Evolutionary conservation across 2,797 vertebrate species (phyloP).

Genomic region (Chiloscyllium punctatum): DNA sequence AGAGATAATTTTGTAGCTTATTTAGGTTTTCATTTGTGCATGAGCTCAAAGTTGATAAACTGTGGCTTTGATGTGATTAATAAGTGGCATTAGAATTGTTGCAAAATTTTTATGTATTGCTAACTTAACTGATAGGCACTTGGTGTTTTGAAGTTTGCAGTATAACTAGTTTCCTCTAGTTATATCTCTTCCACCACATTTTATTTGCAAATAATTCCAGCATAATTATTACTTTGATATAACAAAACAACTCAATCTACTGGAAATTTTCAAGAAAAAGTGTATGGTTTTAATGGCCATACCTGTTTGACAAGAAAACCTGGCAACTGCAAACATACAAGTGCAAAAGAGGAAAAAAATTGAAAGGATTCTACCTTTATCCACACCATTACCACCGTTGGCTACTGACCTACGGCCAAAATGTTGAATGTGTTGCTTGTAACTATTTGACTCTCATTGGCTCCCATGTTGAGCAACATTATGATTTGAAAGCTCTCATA

Average conservation of each 20-base stretch:
- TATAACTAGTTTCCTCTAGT: neutral
- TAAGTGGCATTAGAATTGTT: neutral
- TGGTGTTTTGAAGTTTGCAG: neutral
- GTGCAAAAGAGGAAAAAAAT: neutral
- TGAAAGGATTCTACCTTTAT: neutral
- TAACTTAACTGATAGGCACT: neutral
- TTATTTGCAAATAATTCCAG: neutral
- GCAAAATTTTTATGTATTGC: neutral
- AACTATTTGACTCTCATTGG: too few relatives aligned
- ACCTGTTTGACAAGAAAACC: neutral
- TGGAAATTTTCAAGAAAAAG: neutral
- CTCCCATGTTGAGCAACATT: too few relatives aligned
- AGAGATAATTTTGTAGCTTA: neutral
- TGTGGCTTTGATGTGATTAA: neutral
- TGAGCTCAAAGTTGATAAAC: neutral
- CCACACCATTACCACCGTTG: too few relatives aligned
- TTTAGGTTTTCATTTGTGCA: neutral
- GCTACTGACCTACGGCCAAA: too few relatives aligned
- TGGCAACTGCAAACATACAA: neutral
- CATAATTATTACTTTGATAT: neutral
- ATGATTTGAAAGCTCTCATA: too few relatives aligned
- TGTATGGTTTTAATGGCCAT: neutral
- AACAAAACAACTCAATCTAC: too few relatives aligned
- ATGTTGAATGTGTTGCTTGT: too few relatives aligned
- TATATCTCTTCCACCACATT: neutral